Base-by-base conservation (phyloP, 1,140 invertebrate genomes). In the Ceratosolen solmsi region DNA sequence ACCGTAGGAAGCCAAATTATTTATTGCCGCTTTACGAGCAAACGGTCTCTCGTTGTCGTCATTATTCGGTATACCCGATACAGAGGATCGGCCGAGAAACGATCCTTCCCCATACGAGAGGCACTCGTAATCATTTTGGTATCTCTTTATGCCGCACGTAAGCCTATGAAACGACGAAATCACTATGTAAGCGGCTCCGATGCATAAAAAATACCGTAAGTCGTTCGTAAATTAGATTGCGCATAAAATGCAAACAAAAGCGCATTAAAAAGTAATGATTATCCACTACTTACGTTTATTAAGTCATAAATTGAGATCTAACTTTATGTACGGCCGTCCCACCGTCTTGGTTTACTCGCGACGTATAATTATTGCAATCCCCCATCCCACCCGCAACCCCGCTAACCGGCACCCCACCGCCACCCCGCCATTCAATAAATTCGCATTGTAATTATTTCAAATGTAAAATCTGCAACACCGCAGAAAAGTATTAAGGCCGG, bases 261-360 rank as follows among this genome's bases (percentile, higher is more conserved):
- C n/a, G 1, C 2, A 80, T 74, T 60, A 72, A 74, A 65, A 74
- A 36, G 25, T 27, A 65, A 74, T n/a, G 56, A 74, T 49, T 60
- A 72, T 60, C 54, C 41, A 30, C 79, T 74, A 63, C 54, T 74
- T 36, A 74, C 56, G 9, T 74, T 74, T 65, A 80, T 74, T 63
- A 73, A 80, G 71, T 74, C 79, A 80, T 80, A 74, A 80, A 80
- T 80, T 60, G 54, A 72, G 11, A 72, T 80, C 20, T 63, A 25
- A 74, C 60, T 65, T 80, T 51, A 70, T 68, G 56, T 30, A 41
- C 46, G 20, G 20, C 41, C 27, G 15, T 25, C 41, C 11, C 41
- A n/a, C 49, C 46, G n/a, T 54, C 36, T 33, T 41, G 25, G 36
- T 13, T 15, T 17, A 54, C 25, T 15, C 36, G 22, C n/a, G 54